Conservation (phyloP, 2,113 vertebrate genomes). For the Cebus imitator region DNA sequence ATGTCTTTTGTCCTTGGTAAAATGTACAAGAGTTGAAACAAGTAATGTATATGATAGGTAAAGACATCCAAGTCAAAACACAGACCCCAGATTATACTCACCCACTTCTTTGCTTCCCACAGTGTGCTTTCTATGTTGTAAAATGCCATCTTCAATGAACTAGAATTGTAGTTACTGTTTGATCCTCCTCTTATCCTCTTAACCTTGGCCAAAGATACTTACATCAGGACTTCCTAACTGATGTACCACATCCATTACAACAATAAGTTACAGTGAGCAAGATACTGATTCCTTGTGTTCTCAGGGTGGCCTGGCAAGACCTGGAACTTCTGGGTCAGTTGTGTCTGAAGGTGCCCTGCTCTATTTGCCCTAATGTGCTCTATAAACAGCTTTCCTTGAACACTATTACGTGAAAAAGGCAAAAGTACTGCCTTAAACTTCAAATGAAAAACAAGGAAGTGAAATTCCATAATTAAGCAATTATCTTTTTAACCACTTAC, state of each 20-base stretch:
- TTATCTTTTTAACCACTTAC: conserved; percentile 35
- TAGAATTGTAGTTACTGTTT: background rate
- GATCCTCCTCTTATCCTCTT: background rate
- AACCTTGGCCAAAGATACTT: background rate
- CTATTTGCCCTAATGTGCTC: background rate
- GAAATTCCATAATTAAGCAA: conserved; percentile 26
- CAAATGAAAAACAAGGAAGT: conserved; percentile 47
- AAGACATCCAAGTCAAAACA: background rate
- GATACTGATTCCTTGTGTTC: background rate
- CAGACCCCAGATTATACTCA: background rate
- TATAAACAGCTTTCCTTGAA: conserved; percentile 7
- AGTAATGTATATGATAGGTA: background rate
- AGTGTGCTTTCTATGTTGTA: background rate
- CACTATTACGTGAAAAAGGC: background rate
- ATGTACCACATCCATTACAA: background rate
- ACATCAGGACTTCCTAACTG: background rate
- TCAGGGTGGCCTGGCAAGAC: background rate
- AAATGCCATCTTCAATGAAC: background rate
- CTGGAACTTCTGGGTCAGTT: background rate
- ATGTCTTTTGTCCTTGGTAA: conserved; percentile 34
- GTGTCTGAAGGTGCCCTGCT: background rate
- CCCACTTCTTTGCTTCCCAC: background rate
- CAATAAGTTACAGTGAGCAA: conserved; percentile 20
- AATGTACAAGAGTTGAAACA: background rate
- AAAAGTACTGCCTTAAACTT: conserved; percentile 2